These are phyloP conservation scores for Bombus breviceps DNA, from an alignment of 1,140 invertebrate species.

Conservation along the genomic window DNA sequence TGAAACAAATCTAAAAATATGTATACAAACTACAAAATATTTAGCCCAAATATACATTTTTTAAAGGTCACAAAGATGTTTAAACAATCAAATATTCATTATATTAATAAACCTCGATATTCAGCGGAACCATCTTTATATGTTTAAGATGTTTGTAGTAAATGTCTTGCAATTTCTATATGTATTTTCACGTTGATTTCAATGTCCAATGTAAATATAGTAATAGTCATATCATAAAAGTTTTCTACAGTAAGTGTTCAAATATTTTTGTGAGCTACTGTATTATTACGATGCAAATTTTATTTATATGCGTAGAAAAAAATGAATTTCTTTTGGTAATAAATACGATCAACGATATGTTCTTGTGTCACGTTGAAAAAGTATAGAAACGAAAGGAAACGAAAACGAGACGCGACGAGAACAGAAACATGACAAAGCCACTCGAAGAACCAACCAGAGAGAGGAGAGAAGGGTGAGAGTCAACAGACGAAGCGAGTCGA, in stretches of 20 bases:
- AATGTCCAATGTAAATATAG: background rate
- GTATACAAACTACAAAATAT: background rate
- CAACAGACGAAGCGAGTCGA: constrained; percentile 15
- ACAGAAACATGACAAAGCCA: constrained; percentile 17
- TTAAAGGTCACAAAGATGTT: background rate
- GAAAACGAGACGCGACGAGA: constrained; percentile 2
- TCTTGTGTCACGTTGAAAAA: background rate
- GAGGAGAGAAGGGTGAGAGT: constrained; percentile 26
- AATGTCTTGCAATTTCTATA: background rate
- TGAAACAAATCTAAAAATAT: background rate
- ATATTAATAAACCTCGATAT: background rate
- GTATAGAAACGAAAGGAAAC: background rate
- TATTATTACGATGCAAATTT: background rate
- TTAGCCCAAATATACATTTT: background rate
- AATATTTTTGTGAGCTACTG: background rate
- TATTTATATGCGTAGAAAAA: background rate
- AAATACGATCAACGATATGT: background rate
- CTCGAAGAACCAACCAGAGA: background rate
- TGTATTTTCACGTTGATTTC: background rate
- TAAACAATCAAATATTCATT: background rate
- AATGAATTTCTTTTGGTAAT: background rate
- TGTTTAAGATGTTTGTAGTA: background rate
- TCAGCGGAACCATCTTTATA: background rate
- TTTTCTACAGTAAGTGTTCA: background rate
- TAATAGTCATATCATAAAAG: background rate